Base-by-base conservation (phyloP, 2,888 invertebrate species). In the Chloromyia formosa region DNA sequence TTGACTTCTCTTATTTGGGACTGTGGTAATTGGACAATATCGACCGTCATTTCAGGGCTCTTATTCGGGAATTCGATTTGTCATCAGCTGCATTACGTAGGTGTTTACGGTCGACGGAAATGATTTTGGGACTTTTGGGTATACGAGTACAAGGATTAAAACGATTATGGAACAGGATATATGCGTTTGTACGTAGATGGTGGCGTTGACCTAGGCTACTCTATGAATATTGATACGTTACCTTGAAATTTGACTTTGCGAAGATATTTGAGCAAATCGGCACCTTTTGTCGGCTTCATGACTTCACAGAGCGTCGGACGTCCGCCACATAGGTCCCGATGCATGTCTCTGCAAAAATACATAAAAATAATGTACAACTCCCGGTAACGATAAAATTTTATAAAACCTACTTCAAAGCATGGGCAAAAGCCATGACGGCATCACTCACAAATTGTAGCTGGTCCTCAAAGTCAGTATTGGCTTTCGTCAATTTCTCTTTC, bases 401-500 rank as follows among this genome's bases (percentile, higher is more conserved):
- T n/a, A n/a, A n/a, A 2, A 71, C 81, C 88, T 85, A 93, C 93
- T 90, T 88, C 79, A 94, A 90, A 58, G 97, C 96, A 81, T 94
- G 92, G 0, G 95, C 97, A 85, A 97, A 97, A 0, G 97, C 95
- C 92, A 97, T 90, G 0, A 97, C 96, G 20, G 97, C 96, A 83
- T 98, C 97, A 42, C 95, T 95, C 40, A 98, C 97, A 85, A 97
- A 98, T 86, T 98, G 97, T 78, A 98, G 87, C 84, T 97, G 97
- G 79, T 94, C 92, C 84, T 98, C 97, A 80, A 95, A 95, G 80
- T 93, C 93, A 0, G 94, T 95, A 81, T 94, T 92, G 75, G 92
- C 89, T 60, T 88, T 87, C 0, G 92, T 90, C 4, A 96, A 89
- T 9, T 88, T 87, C 83, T 96, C 95, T 35, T 88, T 86, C 0